Base-by-base conservation (phyloP, 2,888 invertebrate genomes). In the Penaeus monodon region DNA sequence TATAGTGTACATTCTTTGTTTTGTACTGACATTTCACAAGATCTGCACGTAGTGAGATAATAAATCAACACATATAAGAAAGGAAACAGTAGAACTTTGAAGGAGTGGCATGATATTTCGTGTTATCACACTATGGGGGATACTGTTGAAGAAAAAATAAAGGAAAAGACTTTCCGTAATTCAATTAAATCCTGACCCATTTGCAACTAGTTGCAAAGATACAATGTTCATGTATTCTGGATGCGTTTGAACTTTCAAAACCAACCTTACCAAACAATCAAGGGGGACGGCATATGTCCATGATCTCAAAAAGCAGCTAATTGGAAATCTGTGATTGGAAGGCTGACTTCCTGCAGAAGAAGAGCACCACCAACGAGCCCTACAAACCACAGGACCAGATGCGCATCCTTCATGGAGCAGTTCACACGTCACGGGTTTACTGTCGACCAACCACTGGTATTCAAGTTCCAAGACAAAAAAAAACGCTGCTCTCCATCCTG, bases 381-480 rank as follows among this genome's bases (percentile, higher is more conserved):
- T 98, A 97, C 92, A 98, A 99, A n/a, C n/a, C 93, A 96, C 98
- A 0, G n/a, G 99, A 99, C 92, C 95, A 96, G 91, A 99, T 99
- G 99, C 0, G 95, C 95, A 90, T 98, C 81, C 68, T 90, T 90
- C 83, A 88, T 83, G 84, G 94, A 96, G 92, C 96, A 97, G 92
- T 99, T 99, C 92, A 94, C 96, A 73, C 96, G 96, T 84, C 96
- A 97, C 93, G 96, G 97, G 44, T 96, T 99, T 92, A 96, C 98
- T 20, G 96, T 96, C 73, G 97, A 97, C 6, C 6, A 99, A 92
- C 96, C 96, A 91, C 92, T 99, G 91, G 98, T 97, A 2, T 99
- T 98, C 93, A 95, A 95, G 81, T 98, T 97, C 93, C 95, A 95
- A 91, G 97, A 98, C 88, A 98, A 98, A 93, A 97, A 97, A 92